These are phyloP conservation scores for Antheraea assamensis DNA, from an alignment of 2,888 invertebrate genomes.

Conservation along the genomic window DNA sequence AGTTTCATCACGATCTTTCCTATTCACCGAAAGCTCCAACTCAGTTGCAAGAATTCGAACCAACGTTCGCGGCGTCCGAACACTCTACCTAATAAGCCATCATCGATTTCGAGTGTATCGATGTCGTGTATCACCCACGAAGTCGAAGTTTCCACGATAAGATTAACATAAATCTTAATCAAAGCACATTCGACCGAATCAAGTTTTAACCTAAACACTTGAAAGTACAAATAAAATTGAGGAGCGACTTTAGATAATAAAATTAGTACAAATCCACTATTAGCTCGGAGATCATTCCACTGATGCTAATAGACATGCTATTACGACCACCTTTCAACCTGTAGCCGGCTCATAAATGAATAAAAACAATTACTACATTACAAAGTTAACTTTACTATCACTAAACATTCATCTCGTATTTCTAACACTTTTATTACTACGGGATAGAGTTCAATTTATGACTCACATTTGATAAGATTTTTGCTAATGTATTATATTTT, in stretches of 20 bases:
- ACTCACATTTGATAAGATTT: conserved; percentile 29
- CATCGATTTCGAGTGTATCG: no score
- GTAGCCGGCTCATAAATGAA: conserved; percentile 71
- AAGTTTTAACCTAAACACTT: conserved; percentile 43
- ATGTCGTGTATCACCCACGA: background rate
- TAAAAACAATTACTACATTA: conserved; percentile 70
- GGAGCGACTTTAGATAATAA: conserved; percentile 61
- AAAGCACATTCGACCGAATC: conserved; percentile 40
- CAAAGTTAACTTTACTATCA: conserved; percentile 38
- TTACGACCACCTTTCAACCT: conserved; percentile 67
- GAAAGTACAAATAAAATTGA: conserved; percentile 59
- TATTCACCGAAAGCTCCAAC: no score
- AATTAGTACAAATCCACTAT: conserved; percentile 65
- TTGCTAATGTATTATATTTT: conserved; percentile 36
- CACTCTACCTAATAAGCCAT: no score
- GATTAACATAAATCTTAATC: conserved; percentile 36
- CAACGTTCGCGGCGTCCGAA: no score
- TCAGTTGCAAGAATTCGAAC: no score
- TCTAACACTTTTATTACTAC: conserved; percentile 26
- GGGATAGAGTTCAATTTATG: conserved; percentile 37
- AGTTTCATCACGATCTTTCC: no score
- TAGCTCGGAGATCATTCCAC: conserved; percentile 58
- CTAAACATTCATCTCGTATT: conserved; percentile 4
- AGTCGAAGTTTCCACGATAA: background rate
- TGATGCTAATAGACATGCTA: conserved; percentile 60